Percentiles rank a stretch among this genome's conserved stretches.
Conservation (phyloP, 2,888 invertebrate genomes). For the Drosophila suboccidentalis region DNA sequence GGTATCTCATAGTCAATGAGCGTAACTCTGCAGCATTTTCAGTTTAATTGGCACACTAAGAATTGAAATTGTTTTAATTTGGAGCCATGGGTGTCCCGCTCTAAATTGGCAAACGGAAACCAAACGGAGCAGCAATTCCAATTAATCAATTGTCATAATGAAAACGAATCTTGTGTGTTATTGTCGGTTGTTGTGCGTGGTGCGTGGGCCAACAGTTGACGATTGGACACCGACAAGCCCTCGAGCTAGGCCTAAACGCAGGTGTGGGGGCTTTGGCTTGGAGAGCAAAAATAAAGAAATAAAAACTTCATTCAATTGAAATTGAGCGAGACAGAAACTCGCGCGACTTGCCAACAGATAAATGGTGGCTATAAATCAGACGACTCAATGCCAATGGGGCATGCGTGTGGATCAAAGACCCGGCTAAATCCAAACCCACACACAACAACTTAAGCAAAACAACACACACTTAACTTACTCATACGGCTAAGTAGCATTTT, state of each 20-base stretch:
- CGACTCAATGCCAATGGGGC: constrained; percentile 49
- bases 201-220: constrained; percentile 55
- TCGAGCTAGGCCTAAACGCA: constrained; percentile 27
- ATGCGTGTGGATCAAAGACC: constrained; percentile 58
- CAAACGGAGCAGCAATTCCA: constrained; percentile 34
- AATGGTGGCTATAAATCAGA: constrained; percentile 65
- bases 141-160: constrained; percentile 73
- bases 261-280: constrained; percentile 37
- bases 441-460: constrained; percentile 10
- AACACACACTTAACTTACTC: constrained; percentile 12
- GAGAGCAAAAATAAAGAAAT: constrained; percentile 1
- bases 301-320: constrained; percentile 65
- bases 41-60: constrained; percentile 56
- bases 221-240: constrained; percentile 58
- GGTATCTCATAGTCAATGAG: neutral
- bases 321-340: constrained; percentile 50
- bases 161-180: constrained; percentile 53
- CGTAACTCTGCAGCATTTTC: neutral
- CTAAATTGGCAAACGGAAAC: constrained; percentile 68
- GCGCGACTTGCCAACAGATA: constrained; percentile 43
- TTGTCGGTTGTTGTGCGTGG: neutral
- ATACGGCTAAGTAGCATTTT: constrained; percentile 42
- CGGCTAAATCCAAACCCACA: constrained; percentile 54
- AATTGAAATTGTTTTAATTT: constrained; percentile 50
- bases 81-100: constrained; percentile 30